Base-by-base conservation (phyloP, 1,140 invertebrate genomes). In the Atopsyche davidsoni region DNA sequence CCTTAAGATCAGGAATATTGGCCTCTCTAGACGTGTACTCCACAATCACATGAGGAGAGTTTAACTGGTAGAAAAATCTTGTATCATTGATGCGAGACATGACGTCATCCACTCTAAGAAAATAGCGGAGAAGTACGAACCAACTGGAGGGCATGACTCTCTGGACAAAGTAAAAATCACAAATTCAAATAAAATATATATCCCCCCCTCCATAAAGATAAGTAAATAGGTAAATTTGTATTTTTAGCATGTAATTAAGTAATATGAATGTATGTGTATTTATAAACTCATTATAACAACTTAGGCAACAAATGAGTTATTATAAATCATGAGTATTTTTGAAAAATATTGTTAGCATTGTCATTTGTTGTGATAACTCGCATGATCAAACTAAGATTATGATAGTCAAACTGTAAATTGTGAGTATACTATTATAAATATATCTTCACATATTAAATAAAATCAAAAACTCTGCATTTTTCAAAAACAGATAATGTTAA, bases 91-190 rank as follows among this genome's bases (percentile, higher is more conserved):
- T 80, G 51, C 88, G 76, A 0, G 96, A 75, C 61, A 97, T 74
- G 0, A 98, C 93, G 63, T 88, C 81, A 67, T 99, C 96, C 3
- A 99, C 89, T 65, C 96, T 79, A 43, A 99, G 71, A 68, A 96
- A 98, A 64, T 89, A 93, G 60, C 96, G 78, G 19, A 93, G 66
- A 0, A 99, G 70, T 42, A 98, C 80, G 64, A 95, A 98, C 73
- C 95, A 96, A 59, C 88, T 87, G 21, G 80, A 82, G 1, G 90
- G 90, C 96, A 98, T 98, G 0, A 96, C 91, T 63, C 96, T 80
- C 90, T 96, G 73, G 51, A 80, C 76, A 60, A 13, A 46, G 2
- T 7, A 28, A 7, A 7, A 28, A 28, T 28, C n/a, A 28, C n/a
- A 7, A 7, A n/a, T 28, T 7, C 6, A 7, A 28, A n/a, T 28